These are phyloP conservation scores for Sceloporus undulatus DNA, from an alignment of 2,113 vertebrate genomes.

Conservation along the genomic window DNA sequence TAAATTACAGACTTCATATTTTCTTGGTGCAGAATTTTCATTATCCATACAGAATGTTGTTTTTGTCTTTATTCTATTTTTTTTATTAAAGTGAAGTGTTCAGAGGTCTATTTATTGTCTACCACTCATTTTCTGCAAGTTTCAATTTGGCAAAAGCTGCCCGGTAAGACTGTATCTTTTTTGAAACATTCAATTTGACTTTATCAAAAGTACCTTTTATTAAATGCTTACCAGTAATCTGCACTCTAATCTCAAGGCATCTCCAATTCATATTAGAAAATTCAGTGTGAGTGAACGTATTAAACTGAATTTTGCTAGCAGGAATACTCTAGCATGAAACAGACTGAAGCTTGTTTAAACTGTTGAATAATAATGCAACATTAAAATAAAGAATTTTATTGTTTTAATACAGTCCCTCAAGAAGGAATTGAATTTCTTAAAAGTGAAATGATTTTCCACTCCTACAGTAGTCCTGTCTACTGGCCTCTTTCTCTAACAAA, in stretches of 20 bases:
- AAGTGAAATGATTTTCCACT: constrained; percentile 19
- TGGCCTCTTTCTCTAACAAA: constrained; percentile 9
- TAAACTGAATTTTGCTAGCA: constrained; percentile 20
- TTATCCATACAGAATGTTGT: neutral
- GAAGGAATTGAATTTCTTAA: constrained; percentile 11
- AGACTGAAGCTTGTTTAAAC: constrained; percentile 27
- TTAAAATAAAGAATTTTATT: constrained; percentile 10
- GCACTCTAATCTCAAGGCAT: neutral
- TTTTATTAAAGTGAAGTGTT: neutral
- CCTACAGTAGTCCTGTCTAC: neutral
- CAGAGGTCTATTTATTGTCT: constrained; percentile 30
- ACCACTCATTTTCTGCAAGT: constrained; percentile 38
- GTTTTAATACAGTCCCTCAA: constrained; percentile 24
- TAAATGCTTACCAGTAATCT: neutral
- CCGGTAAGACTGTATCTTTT: constrained; percentile 27
- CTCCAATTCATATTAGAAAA: neutral
- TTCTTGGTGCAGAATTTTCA: neutral
- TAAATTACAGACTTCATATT: neutral
- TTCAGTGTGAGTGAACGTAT: neutral
- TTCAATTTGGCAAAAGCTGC: constrained; percentile 8
- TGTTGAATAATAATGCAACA: constrained; percentile 31
- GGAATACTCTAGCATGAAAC: neutral
- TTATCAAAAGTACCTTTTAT: constrained; percentile 16
- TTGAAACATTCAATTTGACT: neutral
- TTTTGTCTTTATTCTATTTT: neutral